phyloP scores from a whole-genome alignment of 2,888 invertebrate species.

The Drosophila trichaetosa region DNA sequence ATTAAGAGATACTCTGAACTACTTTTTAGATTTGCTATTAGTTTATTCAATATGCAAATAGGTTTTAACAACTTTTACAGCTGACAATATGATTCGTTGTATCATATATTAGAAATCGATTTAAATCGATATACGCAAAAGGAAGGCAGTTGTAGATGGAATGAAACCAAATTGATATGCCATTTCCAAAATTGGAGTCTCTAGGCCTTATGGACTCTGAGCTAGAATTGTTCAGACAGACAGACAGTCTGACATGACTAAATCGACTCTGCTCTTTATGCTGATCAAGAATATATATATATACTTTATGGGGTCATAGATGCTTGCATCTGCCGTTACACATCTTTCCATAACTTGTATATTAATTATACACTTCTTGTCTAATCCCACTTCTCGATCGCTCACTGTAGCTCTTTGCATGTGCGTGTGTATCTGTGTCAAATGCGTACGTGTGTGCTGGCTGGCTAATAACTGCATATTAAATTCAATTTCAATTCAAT shows the following conservation, averaged over 20 bases:
- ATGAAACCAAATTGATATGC: neutral
- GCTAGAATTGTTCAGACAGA: neutral
- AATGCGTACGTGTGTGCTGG: conserved; percentile 31
- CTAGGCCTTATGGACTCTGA: neutral
- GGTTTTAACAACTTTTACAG: neutral
- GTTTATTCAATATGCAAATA: neutral
- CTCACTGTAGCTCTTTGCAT: conserved; percentile 12
- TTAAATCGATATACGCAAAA: neutral
- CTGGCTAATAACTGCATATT: conserved; percentile 65
- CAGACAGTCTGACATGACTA: neutral
- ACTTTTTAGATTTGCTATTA: neutral
- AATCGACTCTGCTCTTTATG: neutral
- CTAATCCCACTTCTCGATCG: conserved; percentile 11
- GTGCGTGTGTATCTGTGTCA: conserved; percentile 24
- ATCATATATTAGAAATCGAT: neutral
- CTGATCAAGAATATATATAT: neutral
- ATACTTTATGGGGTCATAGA: neutral
- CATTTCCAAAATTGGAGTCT: neutral
- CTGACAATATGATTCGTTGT: neutral
- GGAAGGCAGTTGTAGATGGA: neutral
- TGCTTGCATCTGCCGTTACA: neutral
- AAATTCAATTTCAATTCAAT: conserved; percentile 72
- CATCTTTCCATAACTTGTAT: neutral
- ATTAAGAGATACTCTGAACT: neutral
- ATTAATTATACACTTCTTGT: neutral